Percentiles rank a stretch among this genome's conserved stretches.
Evolutionary conservation across 2,797 vertebrate species (phyloP).

Genomic region (Brachymystax lenok): DNA sequence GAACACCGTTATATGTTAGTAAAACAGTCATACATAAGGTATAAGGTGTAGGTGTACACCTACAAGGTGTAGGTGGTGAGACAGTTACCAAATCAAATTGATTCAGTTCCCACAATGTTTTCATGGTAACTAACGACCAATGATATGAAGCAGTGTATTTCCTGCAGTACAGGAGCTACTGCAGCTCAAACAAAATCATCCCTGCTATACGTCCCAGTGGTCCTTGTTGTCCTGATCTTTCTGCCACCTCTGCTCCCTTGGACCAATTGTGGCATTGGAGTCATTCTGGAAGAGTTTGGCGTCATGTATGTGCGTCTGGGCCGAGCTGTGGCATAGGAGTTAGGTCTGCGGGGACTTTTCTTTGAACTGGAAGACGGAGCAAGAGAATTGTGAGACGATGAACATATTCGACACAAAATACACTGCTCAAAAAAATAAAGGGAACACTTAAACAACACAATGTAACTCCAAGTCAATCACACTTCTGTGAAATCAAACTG

Average conservation of each 20-base stretch:
- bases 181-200: conserved; percentile 69
- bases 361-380: conserved; percentile 33
- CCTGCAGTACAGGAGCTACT: neutral
- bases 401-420: neutral
- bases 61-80: neutral
- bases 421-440: no score
- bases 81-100: neutral
- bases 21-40: neutral
- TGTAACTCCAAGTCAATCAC: no score
- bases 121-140: neutral
- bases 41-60: neutral
- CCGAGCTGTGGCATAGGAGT: conserved; percentile 43
- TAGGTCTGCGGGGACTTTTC: conserved; percentile 26
- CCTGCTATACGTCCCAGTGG: conserved; percentile 36
- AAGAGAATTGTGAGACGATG: neutral
- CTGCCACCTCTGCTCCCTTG: conserved; percentile 47
- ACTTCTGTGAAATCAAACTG: no score
- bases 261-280: conserved; percentile 52
- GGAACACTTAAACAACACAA: no score
- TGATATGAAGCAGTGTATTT: neutral
- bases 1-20: neutral
- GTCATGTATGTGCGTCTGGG: conserved; percentile 62
- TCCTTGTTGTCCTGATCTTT: conserved; percentile 37
- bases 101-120: no score
- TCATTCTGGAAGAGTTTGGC: conserved; percentile 52